Base-by-base conservation (phyloP, 2,797 vertebrate genomes). In the Strix occidentalis region DNA sequence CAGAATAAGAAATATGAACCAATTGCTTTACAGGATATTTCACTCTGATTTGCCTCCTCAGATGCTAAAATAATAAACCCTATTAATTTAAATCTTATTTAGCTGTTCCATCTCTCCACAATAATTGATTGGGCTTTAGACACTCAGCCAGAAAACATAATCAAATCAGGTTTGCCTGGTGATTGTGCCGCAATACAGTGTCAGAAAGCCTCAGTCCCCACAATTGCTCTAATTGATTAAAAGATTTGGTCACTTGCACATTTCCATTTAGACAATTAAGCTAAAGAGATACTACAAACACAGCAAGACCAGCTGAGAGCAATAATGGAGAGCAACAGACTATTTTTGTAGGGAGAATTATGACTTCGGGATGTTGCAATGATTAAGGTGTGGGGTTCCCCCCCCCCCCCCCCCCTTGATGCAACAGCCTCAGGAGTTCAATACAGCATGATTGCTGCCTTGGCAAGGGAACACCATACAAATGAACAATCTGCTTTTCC, bases 81-180 rank as follows among this genome's bases (percentile, higher is more conserved):
- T 81, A 91, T 92, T 93, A 90, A 92, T 95, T 96, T 87, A 82
- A 95, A 94, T 81, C 87, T 91, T 78, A 85, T 84, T 92, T 95
- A 96, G 90, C 80, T 90, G 83, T 66, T 87, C 72, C 66, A 46
- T 81, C 51, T 77, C 89, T 77, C 64, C 56, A n/a, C 53, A 89
- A 15, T 72, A 92, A 96, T 70, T 89, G 88, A 96, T 50, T 80
- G 50, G 48, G 76, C 70, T 93, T 87, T 75, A 84, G 84, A 90
- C 45, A 33, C 84, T 77, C 72, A 64, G 92, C 83, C 94, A 97
- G 70, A 81, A 68, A 37, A 61, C 51, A 33, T 72, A 56, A 93
- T 94, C 84, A 90, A 39, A 92, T 87, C 74, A 90, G 76, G 65
- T 87, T 84, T 95, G 84, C 48, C 72, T 61, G 65, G 87, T 14